Percentiles rank a stretch among this genome's conserved stretches.
Evolutionary conservation across 2,113 vertebrate genomes (phyloP).

Genomic region (Tragelaphus buxtoni): DNA sequence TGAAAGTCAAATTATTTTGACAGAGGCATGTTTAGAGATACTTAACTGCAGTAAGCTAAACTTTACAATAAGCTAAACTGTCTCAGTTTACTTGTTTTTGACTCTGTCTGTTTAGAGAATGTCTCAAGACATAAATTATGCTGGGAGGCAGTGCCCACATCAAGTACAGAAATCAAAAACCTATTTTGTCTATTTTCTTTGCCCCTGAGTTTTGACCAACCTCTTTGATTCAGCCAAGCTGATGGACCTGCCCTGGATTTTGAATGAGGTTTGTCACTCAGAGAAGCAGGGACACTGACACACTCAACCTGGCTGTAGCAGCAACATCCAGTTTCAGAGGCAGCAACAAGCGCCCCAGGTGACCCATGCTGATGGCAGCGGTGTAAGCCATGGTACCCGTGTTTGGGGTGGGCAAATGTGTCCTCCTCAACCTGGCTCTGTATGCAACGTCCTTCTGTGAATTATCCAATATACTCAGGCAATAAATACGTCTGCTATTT

Average conservation of each 20-base stretch:
- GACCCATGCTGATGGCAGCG: no score
- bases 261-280: background rate
- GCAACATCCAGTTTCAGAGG: background rate
- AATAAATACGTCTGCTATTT: background rate
- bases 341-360: accelerated
- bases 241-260: background rate
- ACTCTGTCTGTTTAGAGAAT: background rate
- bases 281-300: background rate
- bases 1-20: background rate
- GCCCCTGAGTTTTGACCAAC: background rate
- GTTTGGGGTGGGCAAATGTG: background rate
- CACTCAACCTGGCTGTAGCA: accelerated
- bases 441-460: background rate
- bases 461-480: background rate
- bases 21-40: background rate
- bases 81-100: background rate
- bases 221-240: background rate
- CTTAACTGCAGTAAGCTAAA: background rate
- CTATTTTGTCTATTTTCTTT: background rate
- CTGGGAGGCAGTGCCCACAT: background rate
- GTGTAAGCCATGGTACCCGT: accelerated
- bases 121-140: background rate
- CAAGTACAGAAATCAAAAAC: background rate
- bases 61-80: background rate
- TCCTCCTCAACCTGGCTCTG: background rate